Evolutionary conservation across 2,797 vertebrate species (phyloP).

Genomic region (Manis crassicaudata): DNA sequence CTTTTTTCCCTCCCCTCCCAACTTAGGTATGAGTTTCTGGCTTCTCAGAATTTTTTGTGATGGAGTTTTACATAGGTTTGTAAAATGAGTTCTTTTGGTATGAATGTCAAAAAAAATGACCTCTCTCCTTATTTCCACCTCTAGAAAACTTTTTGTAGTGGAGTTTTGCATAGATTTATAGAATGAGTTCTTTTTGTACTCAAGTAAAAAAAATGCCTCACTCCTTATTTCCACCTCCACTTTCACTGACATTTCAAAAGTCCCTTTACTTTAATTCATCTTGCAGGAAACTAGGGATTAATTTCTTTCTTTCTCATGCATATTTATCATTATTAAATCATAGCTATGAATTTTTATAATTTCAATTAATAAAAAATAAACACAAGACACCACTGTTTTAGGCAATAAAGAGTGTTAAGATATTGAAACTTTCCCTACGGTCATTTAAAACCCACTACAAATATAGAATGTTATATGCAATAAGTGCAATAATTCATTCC

Average conservation of each 20-base stretch:
- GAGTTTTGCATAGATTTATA: neutral
- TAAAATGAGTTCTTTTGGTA: no score
- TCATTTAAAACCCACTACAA: neutral
- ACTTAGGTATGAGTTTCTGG: neutral
- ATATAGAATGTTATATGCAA: neutral
- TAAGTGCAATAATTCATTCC: neutral
- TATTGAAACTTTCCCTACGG: neutral
- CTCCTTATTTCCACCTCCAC: neutral
- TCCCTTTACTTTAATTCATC: neutral
- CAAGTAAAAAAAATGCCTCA: neutral
- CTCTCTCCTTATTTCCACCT: no score
- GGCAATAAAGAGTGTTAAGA: neutral
- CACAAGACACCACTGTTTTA: neutral
- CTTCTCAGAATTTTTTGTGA: neutral
- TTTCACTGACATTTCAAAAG: neutral
- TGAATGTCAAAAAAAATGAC: no score
- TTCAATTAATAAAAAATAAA: constrained; percentile 34
- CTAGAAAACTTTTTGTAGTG: neutral
- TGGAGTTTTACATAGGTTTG: no score
- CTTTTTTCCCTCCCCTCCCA: neutral
- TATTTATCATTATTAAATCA: neutral
- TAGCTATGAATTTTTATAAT: neutral
- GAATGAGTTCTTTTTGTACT: neutral
- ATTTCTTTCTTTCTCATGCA: neutral
- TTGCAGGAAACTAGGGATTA: neutral